Evolutionary conservation across 2,113 vertebrate genomes (phyloP), one percentile per base, ranked within the genome.

Genomic region (Xyrauchen texanus): DNA sequence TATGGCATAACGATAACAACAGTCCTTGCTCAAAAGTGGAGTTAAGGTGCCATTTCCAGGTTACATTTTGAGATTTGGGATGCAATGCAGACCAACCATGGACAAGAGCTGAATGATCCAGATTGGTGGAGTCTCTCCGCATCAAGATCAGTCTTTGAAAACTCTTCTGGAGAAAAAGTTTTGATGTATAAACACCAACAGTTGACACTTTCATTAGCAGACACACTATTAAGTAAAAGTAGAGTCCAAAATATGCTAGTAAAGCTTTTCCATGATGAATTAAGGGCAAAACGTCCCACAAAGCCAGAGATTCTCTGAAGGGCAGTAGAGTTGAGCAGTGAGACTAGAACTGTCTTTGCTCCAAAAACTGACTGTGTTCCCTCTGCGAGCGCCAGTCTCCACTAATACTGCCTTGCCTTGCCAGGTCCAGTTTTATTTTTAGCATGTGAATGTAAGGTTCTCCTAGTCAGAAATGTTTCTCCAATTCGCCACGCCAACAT

Each of bases 401-500:
- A 34, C 21, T 34, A 93, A 93, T 91, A 93, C 80, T 87, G 85
- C 79, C 91, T 88, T 83, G 80, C 89, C 88, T 81, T 83, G 80
- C 89, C 88, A 80, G 85, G 81, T 87, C 85, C 89, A 8, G 45
- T 0, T 49, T 78, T 97, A 97, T 96, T 95, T 95, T 96, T 96
- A 96, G 95, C 89, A 87, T 82, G 83, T 91, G 91, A 88, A 90
- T 88, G 91, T 83, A 87, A 90, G 90, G 91, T 91, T 91, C 90
- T 81, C 34, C 89, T 85, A 82, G 82, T 87, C 89, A 84, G 81
- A 81, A 46, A 88, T 85, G 83, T 74, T 80, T 87, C 72, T 90
- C 88, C 84, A 79, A 45, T 72, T 67, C 52, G 15, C 62, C 74
- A 83, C 82, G 60, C 89, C 83, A 89, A 83, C 84, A 85, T 80